A percentile compares a stretch with the other conserved stretches of the same genome.
Evolutionary conservation across 2,113 vertebrate genomes (phyloP).

Genomic region (Rhinolophus ferrumequinum): DNA sequence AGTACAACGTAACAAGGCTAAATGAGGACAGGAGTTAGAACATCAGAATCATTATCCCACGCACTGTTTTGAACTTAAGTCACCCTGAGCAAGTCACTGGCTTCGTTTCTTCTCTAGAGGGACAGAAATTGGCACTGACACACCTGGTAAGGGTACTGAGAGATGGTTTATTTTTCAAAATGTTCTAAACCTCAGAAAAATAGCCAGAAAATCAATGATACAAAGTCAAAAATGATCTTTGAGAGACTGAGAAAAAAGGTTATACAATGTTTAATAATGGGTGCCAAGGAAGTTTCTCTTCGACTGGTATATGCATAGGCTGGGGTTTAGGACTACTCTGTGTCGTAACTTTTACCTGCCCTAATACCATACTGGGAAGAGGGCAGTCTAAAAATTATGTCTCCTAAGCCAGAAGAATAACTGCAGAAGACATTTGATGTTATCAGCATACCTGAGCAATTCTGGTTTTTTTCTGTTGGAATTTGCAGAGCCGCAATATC

Average conservation of each 20-base stretch:
- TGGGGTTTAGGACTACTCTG: background rate
- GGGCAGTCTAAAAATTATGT: background rate
- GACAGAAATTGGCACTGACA: background rate
- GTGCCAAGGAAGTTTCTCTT: background rate
- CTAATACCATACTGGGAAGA: too few species aligned
- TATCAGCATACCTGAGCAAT: slow-evolving; percentile 93
- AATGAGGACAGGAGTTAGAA: background rate
- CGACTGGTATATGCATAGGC: background rate
- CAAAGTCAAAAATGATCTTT: background rate
- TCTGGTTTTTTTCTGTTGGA: slow-evolving; percentile 98
- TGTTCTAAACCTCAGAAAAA: background rate
- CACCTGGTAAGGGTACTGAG: background rate
- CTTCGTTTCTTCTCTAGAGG: background rate
- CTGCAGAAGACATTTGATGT: background rate
- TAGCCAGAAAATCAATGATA: background rate
- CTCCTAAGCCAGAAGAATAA: background rate
- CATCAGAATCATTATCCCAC: background rate
- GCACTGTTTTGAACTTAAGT: background rate
- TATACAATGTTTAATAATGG: background rate
- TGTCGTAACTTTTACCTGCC: background rate
- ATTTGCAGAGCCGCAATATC: slow-evolving; percentile 95
- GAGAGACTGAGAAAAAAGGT: background rate
- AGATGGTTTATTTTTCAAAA: slow-evolving; percentile 15
- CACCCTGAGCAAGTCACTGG: background rate
- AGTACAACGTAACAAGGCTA: background rate